A percentile compares a stretch with the other conserved stretches of the same genome.
phyloP scores from a whole-genome alignment of 2,797 vertebrate genomes.

The Chelon labrosus region DNA sequence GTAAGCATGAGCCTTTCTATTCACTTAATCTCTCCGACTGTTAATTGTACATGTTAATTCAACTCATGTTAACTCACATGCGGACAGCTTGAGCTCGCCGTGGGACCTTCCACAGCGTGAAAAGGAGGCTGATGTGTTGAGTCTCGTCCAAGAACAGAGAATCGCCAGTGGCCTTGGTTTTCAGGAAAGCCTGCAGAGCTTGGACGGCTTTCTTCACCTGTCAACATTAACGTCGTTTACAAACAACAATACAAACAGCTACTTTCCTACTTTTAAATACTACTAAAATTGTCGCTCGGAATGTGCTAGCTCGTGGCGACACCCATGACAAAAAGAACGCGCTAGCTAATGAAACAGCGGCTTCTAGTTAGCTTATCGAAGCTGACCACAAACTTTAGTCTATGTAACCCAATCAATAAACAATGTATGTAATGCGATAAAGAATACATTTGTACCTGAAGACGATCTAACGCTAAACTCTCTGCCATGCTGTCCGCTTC shows the following conservation, averaged over 20 bases:
- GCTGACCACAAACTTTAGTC: no score
- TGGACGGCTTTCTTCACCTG: conserved; percentile 89
- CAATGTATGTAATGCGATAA: no score
- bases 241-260: not conserved
- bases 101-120: conserved; percentile 91
- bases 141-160: conserved; percentile 80
- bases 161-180: conserved; percentile 69
- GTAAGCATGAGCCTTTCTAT: no score
- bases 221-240: not conserved
- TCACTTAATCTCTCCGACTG: no score
- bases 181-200: conserved; percentile 85
- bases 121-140: conserved; percentile 84
- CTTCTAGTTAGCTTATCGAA: no score
- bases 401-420: no score
- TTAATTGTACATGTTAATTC: no score
- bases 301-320: conserved; percentile 29
- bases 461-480: no score
- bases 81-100: conserved; percentile 80
- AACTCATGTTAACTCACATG: conserved; percentile 83
- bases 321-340: not conserved
- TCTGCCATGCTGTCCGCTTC: no score
- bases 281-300: not conserved
- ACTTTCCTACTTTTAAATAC: no score
- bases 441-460: no score
- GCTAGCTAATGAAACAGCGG: no score